Evolutionary conservation across 2,888 invertebrate genomes (phyloP), one percentile per base, ranked within the genome.

Genomic region (Schizotus pectinicornis): DNA sequence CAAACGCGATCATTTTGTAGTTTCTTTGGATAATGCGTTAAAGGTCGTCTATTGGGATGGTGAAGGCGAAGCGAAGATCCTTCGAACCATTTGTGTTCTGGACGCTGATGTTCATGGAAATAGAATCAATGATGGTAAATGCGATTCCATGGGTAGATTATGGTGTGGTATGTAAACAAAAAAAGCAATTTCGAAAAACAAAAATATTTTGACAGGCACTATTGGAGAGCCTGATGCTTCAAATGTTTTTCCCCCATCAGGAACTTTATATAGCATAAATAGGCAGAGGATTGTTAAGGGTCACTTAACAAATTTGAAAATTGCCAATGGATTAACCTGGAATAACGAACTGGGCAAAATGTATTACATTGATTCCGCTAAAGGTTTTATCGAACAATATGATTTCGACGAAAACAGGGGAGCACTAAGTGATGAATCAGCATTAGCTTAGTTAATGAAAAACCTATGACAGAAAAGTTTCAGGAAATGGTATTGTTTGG

Each of bases 321-420:
- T 92, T 64, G 87, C 91, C 32, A 93, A 93, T 78, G 93, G 93
- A 0, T 79, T 93, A 34, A 88, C 90, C 50, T 93, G 92, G 92
- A 87, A 89, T 70, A 75, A 82, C 6, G 80, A 84, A 47, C 79
- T 82, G 62, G 85, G 83, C 52, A 87, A 85, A 12, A 87, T 92
- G 81, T 91, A 89, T 79, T 92, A 84, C 75, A 88, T 88, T 0
- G 91, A 92, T 78, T 88, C 90, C 1, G 6, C 2, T 9, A 22
- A 22, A 3, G 22, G 22, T 3, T 22, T 22, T 22, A 22, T 22
- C 22, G 22, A 22, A 5, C 22, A 22, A 22, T 22, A 22, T 5
- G 22, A 22, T 22, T 22, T 22, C 22, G 5, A 22, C 22, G 22
- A 22, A 22, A 22, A 2, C 22, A 22, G 5, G 5, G 22, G 22